These are phyloP conservation scores for Dermolepida albohirtum DNA, from an alignment of 2,888 invertebrate genomes.

Conservation along the genomic window DNA sequence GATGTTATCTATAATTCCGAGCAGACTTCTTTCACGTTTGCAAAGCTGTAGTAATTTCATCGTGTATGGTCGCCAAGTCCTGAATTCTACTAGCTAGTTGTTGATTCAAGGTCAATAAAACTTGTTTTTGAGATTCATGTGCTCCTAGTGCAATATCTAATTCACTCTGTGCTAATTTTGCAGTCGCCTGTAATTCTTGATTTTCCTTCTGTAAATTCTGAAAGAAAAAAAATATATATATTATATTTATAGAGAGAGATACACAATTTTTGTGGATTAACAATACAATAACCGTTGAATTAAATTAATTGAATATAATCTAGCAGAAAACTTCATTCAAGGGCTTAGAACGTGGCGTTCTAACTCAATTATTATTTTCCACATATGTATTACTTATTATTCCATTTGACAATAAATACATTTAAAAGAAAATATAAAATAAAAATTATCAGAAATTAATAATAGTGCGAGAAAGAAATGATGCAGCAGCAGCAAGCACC, in stretches of 20 bases:
- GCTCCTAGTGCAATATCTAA: slow-evolving; percentile 82
- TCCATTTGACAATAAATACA: no score
- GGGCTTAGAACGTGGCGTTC: no score
- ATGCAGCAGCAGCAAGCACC: no score
- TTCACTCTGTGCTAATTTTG: slow-evolving; percentile 82
- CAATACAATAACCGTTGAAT: neutral
- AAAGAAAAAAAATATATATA: slow-evolving; percentile 46
- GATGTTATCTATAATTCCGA: slow-evolving; percentile 8
- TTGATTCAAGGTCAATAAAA: slow-evolving; percentile 83
- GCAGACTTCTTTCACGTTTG: slow-evolving; percentile 69
- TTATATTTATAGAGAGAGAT: slow-evolving; percentile 13
- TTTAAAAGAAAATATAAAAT: no score
- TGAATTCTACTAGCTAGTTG: slow-evolving; percentile 85
- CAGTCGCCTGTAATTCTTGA: slow-evolving; percentile 74
- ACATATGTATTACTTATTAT: no score
- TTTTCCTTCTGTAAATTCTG: slow-evolving; percentile 74
- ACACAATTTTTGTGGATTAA: neutral
- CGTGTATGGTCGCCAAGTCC: slow-evolving; percentile 84
- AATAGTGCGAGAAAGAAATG: no score
- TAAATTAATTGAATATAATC: no score
- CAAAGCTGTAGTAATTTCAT: slow-evolving; percentile 84
- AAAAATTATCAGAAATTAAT: no score
- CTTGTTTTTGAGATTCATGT: slow-evolving; percentile 84
- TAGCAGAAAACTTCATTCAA: neutral
- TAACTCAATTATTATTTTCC: no score